These are phyloP conservation scores for Ectropis grisescens DNA, from an alignment of 1,140 invertebrate genomes.

Conservation along the genomic window DNA sequence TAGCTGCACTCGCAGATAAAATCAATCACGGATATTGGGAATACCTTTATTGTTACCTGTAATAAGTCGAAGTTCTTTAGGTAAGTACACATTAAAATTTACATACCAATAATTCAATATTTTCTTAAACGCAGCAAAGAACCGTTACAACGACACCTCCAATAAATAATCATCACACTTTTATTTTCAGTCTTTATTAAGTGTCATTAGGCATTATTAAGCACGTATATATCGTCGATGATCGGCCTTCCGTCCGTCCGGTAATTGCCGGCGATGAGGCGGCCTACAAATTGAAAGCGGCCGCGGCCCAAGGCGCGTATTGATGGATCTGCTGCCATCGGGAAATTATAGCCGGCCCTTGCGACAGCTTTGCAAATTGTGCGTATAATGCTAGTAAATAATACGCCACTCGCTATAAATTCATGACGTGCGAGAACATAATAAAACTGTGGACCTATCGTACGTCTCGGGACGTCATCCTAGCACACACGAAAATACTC, in stretches of 20 bases:
- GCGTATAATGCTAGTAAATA: slow-evolving; percentile 67
- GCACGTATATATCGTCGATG: slow-evolving; percentile 59
- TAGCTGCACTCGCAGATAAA: too few species aligned
- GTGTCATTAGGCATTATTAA: slow-evolving; percentile 68
- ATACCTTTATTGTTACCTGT: too few species aligned
- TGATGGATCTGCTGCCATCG: slow-evolving; percentile 66
- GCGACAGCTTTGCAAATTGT: slow-evolving; percentile 67
- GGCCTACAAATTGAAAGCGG: slow-evolving; percentile 66
- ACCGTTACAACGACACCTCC: too few species aligned
- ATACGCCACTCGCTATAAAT: slow-evolving; percentile 54
- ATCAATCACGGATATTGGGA: too few species aligned
- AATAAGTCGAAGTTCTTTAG: too few species aligned
- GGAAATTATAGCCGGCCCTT: slow-evolving; percentile 61
- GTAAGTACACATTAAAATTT: too few species aligned
- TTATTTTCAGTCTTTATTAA: slow-evolving; percentile 63
- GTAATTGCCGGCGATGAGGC: slow-evolving; percentile 60
- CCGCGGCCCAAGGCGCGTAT: slow-evolving; percentile 55
- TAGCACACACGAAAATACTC: too few species aligned
- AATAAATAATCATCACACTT: slow-evolving; percentile 58
- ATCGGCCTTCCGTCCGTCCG: slow-evolving; percentile 58
- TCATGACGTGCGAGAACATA: slow-evolving; percentile 38
- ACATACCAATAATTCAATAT: too few species aligned
- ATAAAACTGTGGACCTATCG: slow-evolving; percentile 3
- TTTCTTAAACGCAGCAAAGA: too few species aligned
- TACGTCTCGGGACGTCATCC: too few species aligned